These are phyloP conservation scores for Heterochromis multidens DNA, from an alignment of 2,113 vertebrate species.

Conservation along the genomic window DNA sequence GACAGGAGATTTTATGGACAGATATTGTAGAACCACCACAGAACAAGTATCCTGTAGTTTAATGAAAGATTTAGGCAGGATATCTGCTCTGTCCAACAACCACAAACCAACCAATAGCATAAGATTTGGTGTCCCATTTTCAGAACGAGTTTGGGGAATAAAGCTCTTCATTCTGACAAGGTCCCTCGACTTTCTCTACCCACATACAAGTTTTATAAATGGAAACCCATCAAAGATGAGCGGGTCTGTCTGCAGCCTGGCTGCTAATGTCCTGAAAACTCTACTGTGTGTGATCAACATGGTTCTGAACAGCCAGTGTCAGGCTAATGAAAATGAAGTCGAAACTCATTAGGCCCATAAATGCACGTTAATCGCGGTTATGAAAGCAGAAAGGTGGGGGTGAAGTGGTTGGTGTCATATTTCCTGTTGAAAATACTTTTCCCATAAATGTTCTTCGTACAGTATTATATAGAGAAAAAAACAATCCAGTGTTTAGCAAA, in stretches of 20 bases:
- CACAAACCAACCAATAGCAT: neutral
- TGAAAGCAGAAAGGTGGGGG: neutral
- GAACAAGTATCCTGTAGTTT: neutral
- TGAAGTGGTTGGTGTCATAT: neutral
- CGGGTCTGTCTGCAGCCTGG: neutral
- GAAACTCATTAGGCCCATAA: constrained; percentile 23
- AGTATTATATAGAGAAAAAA: neutral
- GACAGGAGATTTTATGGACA: neutral
- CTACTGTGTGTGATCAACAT: neutral
- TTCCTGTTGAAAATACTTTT: neutral
- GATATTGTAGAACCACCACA: neutral
- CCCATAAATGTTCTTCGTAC: neutral
- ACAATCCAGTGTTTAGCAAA: neutral
- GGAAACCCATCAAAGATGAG: neutral
- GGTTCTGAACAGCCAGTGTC: neutral
- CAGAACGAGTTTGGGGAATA: neutral
- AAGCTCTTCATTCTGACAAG: neutral
- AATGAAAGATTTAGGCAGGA: neutral
- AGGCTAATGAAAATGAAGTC: neutral
- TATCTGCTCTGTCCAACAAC: neutral
- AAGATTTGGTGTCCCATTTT: neutral
- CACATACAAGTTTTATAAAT: neutral
- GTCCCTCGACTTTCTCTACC: neutral
- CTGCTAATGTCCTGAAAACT: neutral
- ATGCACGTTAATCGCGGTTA: constrained; percentile 53